These are phyloP conservation scores for Saturnia pavonia DNA, from an alignment of 2,888 invertebrate genomes.

Conservation along the genomic window DNA sequence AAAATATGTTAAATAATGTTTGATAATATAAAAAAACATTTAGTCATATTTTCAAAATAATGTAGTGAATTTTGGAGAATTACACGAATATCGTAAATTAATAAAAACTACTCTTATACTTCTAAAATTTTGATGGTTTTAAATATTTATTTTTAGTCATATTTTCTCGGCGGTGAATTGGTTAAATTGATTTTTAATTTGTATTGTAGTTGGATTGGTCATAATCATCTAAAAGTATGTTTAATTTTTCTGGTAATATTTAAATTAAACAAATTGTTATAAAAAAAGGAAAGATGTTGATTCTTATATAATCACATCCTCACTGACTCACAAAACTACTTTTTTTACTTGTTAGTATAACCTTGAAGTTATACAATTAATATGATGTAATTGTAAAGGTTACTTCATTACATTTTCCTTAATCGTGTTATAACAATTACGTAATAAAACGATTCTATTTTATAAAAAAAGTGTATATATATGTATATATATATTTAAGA, in stretches of 20 bases:
- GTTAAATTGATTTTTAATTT: not conserved
- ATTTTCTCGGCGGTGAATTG: not conserved
- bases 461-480: not conserved
- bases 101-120: not conserved
- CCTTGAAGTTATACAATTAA: not conserved
- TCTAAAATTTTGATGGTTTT: not conserved
- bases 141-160: not conserved
- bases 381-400: not conserved
- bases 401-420: slow-evolving; percentile 4
- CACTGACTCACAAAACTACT: not conserved
- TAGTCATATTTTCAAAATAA: not conserved
- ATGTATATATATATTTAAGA: not conserved
- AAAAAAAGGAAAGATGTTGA: not conserved
- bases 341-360: not conserved
- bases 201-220: too few species aligned
- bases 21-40: not conserved
- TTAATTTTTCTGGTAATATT: not conserved
- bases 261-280: not conserved
- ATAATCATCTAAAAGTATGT: not conserved
- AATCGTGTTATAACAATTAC: not conserved
- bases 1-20: not conserved
- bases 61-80: not conserved
- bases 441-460: not conserved
- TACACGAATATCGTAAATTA: not conserved
- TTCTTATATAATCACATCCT: not conserved